Evolutionary conservation across 1,140 invertebrate genomes (phyloP), one percentile per base, ranked within the genome.

Genomic region (Dendrolimus kikuchii): DNA sequence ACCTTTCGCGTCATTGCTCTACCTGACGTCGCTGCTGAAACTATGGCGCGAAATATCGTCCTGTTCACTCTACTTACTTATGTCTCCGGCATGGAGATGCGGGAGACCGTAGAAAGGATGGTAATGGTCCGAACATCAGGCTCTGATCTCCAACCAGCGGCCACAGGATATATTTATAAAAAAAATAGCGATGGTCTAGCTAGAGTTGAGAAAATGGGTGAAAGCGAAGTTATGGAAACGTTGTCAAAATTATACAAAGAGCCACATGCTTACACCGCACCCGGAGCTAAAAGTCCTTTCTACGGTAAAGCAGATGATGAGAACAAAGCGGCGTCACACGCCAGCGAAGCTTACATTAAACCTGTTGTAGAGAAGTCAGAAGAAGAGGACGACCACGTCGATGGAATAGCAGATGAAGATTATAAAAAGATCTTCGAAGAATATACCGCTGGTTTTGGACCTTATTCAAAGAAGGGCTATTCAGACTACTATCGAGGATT

Each of bases 91-190:
- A 78, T 81, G 79, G 68, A 81, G 57, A 86, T 81, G 79, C 71
- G 67, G 58, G 83, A 86, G 63, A 84, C 79, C 0, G 83, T 87
- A 2, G 86, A 88, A 49, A 69, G 84, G 38, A 87, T 81, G 77
- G 87, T 85, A 41, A 84, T 88, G 86, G 77, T 87, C 36, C 71
- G 86, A 8, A 87, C 77, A 8, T 76, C 79, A 0, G 77, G 88
- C 4, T 81, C 84, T 9, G 88, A 89, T 59, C 77, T 87, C n/a
- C 82, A 85, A 39, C 87, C 86, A 1, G 84, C 81, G 0, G 88
- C 88, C 0, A 87, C 88, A 0, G 89, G 89, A 5, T 90, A 88
- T 58, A 87, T 89, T 44, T 90, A 88, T 65, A 80, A 87, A 44
- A 89, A 86, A 58, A 81, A 88, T 47, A 83, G 71, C 38, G 72